Conservation (phyloP, 2,113 vertebrate genomes). For the Phalacrocorax brasilianus region DNA sequence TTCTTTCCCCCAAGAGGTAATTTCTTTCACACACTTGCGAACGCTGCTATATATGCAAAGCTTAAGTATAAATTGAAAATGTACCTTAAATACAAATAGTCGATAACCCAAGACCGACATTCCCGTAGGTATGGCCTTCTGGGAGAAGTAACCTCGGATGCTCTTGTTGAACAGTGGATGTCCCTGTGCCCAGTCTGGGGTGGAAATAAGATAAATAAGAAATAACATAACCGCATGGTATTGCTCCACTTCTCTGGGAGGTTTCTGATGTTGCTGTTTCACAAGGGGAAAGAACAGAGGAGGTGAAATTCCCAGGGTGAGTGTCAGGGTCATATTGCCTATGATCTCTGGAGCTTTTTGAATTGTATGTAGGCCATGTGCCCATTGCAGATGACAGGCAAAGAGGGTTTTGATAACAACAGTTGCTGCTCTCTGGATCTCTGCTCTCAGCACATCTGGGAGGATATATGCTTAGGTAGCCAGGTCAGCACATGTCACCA, state of each 20-base stretch:
- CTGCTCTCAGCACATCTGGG: neutral
- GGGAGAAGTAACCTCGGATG: neutral
- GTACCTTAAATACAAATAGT: neutral
- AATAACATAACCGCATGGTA: neutral
- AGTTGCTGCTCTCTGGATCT: neutral
- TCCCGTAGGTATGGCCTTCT: neutral
- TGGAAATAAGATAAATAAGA: neutral
- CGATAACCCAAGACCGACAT: neutral
- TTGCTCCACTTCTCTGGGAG: neutral
- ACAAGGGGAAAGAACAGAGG: neutral
- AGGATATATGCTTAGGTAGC: neutral
- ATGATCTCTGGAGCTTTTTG: neutral
- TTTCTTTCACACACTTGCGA: neutral
- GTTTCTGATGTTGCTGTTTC: neutral
- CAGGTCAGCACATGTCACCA: neutral
- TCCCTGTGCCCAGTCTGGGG: neutral
- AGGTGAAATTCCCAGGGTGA: neutral
- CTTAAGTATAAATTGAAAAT: neutral
- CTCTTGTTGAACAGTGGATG: neutral
- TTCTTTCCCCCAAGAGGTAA: neutral
- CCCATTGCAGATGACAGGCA: neutral
- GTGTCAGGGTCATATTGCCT: neutral
- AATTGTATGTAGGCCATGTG: accelerated
- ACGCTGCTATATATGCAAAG: neutral
- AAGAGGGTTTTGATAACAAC: neutral